Evolutionary conservation across 2,797 vertebrate species (phyloP), one percentile per base, ranked within the genome.

Genomic region (Oophaga sylvatica): DNA sequence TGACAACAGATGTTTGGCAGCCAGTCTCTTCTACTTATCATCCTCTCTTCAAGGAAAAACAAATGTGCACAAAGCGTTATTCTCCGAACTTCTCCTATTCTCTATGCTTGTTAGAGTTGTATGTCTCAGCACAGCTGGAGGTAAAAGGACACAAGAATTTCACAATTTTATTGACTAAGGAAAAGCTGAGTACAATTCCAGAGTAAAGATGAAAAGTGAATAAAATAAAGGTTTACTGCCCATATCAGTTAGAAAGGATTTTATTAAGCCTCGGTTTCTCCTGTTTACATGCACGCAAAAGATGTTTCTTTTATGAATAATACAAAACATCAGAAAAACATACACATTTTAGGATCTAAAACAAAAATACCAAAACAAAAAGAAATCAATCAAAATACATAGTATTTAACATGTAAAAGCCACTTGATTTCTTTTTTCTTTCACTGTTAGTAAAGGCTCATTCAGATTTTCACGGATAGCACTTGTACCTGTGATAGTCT

Each of bases 1-100:
- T 63, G 56, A 81, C 59, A 81, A 75, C 79, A 87, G 68, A 87
- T 87, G 85, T 81, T 75, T 87, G 85, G 79, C 85, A 73, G 20
- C 79, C 20, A 60, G 29, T 81, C 19, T 71, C 65, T 81, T 63
- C 57, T 87, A 87, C 60, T 80, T 81, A 87, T 81, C 17, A 76
- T 81, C 41, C 79, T 86, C 63, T 62, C 48, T 86, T 60, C 53
- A 70, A 71, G 84, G n/a, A 65, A 77, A 79, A 57, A 29, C 45
- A 57, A 86, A 85, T 48, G 35, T 85, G 83, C 56, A 41, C 75
- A 79, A 79, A 67, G 48, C 12, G 5, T 19, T 81, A 19, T 22
- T 77, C 60, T 85, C 73, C 26, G 31, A 63, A 35, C 57, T 29
- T 73, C 57, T 84, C 41, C 45, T 45, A 29, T 76, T 78, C 35